These are phyloP conservation scores for Stenopsyche tienmushanensis DNA, from an alignment of 1,140 invertebrate genomes.

Conservation along the genomic window DNA sequence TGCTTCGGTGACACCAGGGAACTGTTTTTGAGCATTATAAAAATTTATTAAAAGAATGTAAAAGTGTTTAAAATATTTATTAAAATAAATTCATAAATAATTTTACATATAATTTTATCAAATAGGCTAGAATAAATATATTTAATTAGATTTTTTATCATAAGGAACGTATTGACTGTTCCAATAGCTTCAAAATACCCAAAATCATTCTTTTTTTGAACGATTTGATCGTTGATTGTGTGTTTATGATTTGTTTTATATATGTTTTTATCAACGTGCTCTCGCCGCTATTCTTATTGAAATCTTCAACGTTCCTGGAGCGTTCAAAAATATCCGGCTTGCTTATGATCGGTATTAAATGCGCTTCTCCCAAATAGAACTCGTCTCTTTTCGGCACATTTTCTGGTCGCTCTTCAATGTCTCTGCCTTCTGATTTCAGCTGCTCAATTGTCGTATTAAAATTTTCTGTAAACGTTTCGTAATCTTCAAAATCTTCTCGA, in stretches of 20 bases:
- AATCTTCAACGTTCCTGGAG: conserved; percentile 25
- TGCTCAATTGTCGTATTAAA: not conserved
- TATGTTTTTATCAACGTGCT: conserved; percentile 24
- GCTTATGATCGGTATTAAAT: conserved; percentile 32
- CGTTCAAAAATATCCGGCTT: conserved; percentile 30
- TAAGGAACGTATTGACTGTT: conserved; percentile 8
- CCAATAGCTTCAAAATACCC: conserved; percentile 29
- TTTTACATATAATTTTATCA: no score
- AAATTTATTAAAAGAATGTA: no score
- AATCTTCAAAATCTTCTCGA: not conserved
- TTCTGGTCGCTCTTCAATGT: conserved; percentile 1
- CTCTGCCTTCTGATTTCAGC: not conserved
- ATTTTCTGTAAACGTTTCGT: not conserved
- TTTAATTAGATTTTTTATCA: no score
- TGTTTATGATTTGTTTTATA: conserved; percentile 31
- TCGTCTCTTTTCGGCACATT: conserved; percentile 7
- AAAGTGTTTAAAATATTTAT: no score
- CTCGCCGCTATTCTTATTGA: conserved; percentile 19
- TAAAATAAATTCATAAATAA: no score
- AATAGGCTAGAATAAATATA: no score
- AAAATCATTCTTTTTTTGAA: conserved; percentile 34
- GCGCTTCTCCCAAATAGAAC: conserved; percentile 32
- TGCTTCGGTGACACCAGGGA: no score
- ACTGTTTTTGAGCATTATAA: no score
- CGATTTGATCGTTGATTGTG: conserved; percentile 13